Evolutionary conservation across 2,113 vertebrate genomes (phyloP).

Genomic region (Electrona antarctica): DNA sequence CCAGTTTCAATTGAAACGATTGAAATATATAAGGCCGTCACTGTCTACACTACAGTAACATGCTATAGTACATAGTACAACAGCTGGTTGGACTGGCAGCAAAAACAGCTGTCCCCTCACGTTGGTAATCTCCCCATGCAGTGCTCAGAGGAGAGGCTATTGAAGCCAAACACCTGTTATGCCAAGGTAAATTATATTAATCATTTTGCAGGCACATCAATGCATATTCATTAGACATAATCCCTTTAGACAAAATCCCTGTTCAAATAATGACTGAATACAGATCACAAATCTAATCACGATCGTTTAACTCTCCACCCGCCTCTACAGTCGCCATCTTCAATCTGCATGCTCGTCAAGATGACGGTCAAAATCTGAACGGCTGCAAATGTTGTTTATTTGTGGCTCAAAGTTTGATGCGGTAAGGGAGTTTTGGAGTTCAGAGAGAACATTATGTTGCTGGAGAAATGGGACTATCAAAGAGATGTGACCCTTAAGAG

Average conservation of each 20-base stretch:
- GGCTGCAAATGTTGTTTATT: conserved; percentile 6
- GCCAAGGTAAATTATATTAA: conserved; percentile 38
- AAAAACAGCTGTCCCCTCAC: conserved; percentile 1
- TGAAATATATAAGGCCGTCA: too few species aligned
- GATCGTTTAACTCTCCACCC: conserved; percentile 42
- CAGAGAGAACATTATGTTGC: conserved; percentile 1
- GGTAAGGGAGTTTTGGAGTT: conserved; percentile 18
- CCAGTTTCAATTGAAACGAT: too few species aligned
- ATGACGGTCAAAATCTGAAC: conserved; percentile 16
- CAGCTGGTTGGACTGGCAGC: too few species aligned
- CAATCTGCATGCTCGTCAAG: conserved; percentile 13
- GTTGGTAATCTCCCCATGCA: neutral
- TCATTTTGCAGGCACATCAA: conserved; percentile 28
- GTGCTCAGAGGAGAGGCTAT: conserved; percentile 15
- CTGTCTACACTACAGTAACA: too few species aligned
- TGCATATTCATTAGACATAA: conserved; percentile 61
- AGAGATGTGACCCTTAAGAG: conserved; percentile 26
- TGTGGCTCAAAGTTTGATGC: conserved; percentile 26
- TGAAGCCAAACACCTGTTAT: conserved; percentile 30
- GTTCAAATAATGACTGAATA: conserved; percentile 38
- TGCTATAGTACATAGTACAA: too few species aligned
- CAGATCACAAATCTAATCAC: conserved; percentile 55
- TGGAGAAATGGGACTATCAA: conserved; percentile 19
- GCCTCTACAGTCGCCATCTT: too few species aligned
- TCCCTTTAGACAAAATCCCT: conserved; percentile 49